phyloP scores from a whole-genome alignment of 2,113 vertebrate species.

The Mastomys natalensis region DNA sequence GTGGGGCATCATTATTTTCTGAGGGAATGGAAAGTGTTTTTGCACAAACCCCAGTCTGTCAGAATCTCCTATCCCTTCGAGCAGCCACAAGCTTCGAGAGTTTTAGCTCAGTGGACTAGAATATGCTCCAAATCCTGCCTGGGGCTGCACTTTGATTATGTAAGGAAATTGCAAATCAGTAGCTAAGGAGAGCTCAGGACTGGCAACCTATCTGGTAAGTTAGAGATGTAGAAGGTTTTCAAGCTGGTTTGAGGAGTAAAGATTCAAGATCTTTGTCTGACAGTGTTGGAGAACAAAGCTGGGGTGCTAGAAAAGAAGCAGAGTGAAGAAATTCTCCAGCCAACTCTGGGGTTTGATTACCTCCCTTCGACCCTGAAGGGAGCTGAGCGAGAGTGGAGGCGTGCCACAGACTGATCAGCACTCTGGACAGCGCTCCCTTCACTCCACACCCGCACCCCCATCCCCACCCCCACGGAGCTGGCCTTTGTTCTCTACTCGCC shows the following conservation, averaged over 20 bases:
- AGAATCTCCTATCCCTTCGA: background rate
- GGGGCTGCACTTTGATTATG: background rate
- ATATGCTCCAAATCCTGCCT: background rate
- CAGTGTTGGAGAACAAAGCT: conserved; percentile 31
- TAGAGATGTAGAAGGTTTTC: background rate
- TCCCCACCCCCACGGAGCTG: background rate
- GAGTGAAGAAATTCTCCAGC: background rate
- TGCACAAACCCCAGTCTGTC: background rate
- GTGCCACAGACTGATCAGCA: conserved; percentile 80
- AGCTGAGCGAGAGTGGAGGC: background rate
- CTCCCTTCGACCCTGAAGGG: background rate
- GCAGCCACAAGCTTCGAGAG: background rate
- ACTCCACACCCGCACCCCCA: background rate
- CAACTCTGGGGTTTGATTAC: background rate
- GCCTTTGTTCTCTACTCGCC: conserved; percentile 51
- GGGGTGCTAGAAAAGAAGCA: background rate
- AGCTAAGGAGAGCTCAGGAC: background rate
- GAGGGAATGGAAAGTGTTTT: background rate
- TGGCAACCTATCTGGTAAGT: background rate
- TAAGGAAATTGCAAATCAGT: background rate
- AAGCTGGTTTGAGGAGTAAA: background rate
- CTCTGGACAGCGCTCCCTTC: conserved; percentile 85
- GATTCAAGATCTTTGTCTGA: background rate
- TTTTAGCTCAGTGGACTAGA: background rate
- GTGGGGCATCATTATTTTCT: background rate